A percentile compares a stretch with the other conserved stretches of the same genome.
Evolutionary conservation across 1,140 invertebrate genomes (phyloP).

Genomic region (Caenorhabditis tropicalis): DNA sequence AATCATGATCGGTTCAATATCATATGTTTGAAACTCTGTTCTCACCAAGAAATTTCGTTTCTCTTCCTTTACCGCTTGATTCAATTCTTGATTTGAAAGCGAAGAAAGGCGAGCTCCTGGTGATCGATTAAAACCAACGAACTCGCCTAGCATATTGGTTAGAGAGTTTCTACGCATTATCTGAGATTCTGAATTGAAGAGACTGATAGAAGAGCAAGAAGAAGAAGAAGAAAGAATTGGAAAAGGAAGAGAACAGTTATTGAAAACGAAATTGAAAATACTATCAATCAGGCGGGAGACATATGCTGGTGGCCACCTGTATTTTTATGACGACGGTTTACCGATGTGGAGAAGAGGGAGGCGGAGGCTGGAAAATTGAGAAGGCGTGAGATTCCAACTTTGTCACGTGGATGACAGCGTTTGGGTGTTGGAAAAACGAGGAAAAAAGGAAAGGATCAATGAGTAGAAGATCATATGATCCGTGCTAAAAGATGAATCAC

Average conservation of each 20-base stretch:
- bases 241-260: not conserved
- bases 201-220: not conserved
- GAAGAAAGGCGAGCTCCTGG: constrained; percentile 18
- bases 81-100: constrained; percentile 22
- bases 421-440: not conserved
- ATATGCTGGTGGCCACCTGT: constrained; percentile 18
- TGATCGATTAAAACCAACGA: constrained; percentile 16
- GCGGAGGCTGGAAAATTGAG: constrained; percentile 22
- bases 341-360: not conserved
- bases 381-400: constrained; percentile 14
- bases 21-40: too few species aligned
- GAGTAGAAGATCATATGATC: constrained; percentile 12
- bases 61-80: constrained; percentile 12
- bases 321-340: constrained; percentile 25
- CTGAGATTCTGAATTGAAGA: not conserved
- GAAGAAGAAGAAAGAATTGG: not conserved
- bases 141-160: constrained; percentile 27
- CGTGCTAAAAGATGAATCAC: not conserved
- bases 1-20: not conserved
- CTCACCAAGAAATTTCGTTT: not conserved
- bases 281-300: constrained; percentile 37
- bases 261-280: constrained; percentile 16
- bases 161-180: constrained; percentile 36
- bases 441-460: constrained; percentile 28
- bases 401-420: not conserved